phyloP scores from a whole-genome alignment of 2,113 vertebrate genomes.

The Ariopsis seemanni region DNA sequence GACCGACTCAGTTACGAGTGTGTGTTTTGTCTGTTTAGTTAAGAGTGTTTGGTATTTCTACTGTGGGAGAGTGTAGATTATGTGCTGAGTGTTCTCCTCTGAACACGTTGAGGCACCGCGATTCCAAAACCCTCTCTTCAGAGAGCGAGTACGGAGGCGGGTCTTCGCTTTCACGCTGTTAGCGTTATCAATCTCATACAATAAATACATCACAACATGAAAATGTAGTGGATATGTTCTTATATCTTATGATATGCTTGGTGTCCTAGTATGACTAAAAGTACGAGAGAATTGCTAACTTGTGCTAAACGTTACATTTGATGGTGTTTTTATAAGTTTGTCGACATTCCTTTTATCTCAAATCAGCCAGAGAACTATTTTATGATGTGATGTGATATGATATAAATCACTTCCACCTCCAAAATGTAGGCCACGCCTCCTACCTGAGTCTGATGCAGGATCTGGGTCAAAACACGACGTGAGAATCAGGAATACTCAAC shows the following conservation, averaged over 20 bases:
- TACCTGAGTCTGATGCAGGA: not conserved
- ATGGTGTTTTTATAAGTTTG: not conserved
- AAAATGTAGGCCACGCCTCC: not conserved
- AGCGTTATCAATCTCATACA: not conserved
- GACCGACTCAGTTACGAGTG: not conserved
- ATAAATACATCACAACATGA: not conserved
- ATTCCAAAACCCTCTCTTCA: not conserved
- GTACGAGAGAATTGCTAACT: not conserved
- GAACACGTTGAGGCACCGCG: not conserved
- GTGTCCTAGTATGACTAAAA: not conserved
- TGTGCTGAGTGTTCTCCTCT: constrained; percentile 4
- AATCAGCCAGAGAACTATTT: not conserved
- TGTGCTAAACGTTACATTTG: too few species aligned
- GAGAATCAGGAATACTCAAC: not conserved
- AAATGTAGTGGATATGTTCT: not conserved
- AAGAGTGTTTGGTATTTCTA: not conserved
- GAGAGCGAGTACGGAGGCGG: too few species aligned
- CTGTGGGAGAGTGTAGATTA: too few species aligned
- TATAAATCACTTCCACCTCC: not conserved
- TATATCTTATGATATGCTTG: too few species aligned
- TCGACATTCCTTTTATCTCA: not conserved
- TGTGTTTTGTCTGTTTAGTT: not conserved
- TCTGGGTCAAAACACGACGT: not conserved
- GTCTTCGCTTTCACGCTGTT: not conserved
- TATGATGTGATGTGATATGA: not conserved